phyloP scores from a whole-genome alignment of 1,140 invertebrate species.

The Papilio aristodemus region DNA sequence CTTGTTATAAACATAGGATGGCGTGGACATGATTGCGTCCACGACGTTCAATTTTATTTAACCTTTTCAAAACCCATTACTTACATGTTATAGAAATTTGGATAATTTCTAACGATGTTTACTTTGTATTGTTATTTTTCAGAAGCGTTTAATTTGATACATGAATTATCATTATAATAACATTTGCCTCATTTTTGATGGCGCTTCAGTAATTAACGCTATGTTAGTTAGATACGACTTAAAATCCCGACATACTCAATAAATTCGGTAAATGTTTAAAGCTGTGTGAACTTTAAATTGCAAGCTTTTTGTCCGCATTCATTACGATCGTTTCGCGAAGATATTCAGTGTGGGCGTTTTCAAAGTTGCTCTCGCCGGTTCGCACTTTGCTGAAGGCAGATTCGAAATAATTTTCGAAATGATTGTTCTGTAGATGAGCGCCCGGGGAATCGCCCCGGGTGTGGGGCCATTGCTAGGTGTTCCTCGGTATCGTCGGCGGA shows the following conservation, averaged over 20 bases:
- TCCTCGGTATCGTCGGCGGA: conserved; percentile 50
- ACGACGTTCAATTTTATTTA: too few species aligned
- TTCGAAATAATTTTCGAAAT: conserved; percentile 70
- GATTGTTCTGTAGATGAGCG: conserved; percentile 66
- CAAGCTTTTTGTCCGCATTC: not conserved
- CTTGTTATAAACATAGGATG: too few species aligned
- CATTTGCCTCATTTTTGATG: too few species aligned
- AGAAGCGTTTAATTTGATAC: not conserved
- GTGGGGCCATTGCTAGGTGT: conserved; percentile 56
- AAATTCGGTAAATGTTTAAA: not conserved
- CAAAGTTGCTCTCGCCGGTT: conserved; percentile 18
- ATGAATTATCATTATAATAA: too few species aligned
- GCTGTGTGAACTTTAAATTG: not conserved
- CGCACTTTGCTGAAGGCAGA: conserved; percentile 45
- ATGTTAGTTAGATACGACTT: not conserved
- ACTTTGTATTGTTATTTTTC: too few species aligned
- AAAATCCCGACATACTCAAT: not conserved
- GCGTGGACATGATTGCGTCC: too few species aligned
- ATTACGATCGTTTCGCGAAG: not conserved
- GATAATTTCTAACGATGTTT: too few species aligned
- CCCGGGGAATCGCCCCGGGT: conserved; percentile 51
- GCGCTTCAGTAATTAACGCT: not conserved
- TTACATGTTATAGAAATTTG: too few species aligned
- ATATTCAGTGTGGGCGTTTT: conserved; percentile 7
- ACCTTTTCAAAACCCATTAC: too few species aligned